Evolutionary conservation across 1,140 invertebrate species (phyloP).

Genomic region (Drosophila auraria): DNA sequence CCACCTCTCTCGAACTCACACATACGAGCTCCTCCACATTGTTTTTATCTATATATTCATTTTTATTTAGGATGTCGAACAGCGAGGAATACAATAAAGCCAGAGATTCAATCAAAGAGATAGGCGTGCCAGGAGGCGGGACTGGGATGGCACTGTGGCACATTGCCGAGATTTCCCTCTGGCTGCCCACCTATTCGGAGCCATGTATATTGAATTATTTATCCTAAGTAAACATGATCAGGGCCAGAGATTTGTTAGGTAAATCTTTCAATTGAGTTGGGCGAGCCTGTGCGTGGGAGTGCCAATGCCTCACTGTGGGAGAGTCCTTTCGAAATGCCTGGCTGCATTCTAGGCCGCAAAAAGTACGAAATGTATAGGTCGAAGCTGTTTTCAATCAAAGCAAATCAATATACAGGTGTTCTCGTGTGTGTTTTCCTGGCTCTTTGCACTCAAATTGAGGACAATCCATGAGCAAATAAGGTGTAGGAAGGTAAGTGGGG

Average conservation of each 20-base stretch:
- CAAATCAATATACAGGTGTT: slow-evolving; percentile 56
- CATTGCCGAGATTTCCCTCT: slow-evolving; percentile 9
- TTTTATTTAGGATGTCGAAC: slow-evolving; percentile 61
- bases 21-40: slow-evolving; percentile 10
- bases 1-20: not conserved
- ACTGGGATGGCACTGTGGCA: slow-evolving; percentile 11
- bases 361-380: slow-evolving; percentile 2
- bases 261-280: slow-evolving; percentile 71
- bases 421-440: slow-evolving; percentile 1
- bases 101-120: slow-evolving; percentile 75
- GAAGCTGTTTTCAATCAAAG: slow-evolving; percentile 61
- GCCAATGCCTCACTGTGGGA: slow-evolving; percentile 18
- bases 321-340: slow-evolving; percentile 40
- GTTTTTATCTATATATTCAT: slow-evolving; percentile 35
- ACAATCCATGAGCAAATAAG: slow-evolving; percentile 8
- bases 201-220: slow-evolving; percentile 79
- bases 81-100: slow-evolving; percentile 43
- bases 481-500: not conserved
- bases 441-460: slow-evolving; percentile 9
- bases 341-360: slow-evolving; percentile 35
- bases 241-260: slow-evolving; percentile 69
- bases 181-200: slow-evolving; percentile 42
- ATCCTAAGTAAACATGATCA: slow-evolving; percentile 81
- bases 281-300: slow-evolving; percentile 13
- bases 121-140: slow-evolving; percentile 53